Evolutionary conservation across 2,113 vertebrate species (phyloP), one percentile per base, ranked within the genome.

Genomic region (Pristiophorus japonicus): DNA sequence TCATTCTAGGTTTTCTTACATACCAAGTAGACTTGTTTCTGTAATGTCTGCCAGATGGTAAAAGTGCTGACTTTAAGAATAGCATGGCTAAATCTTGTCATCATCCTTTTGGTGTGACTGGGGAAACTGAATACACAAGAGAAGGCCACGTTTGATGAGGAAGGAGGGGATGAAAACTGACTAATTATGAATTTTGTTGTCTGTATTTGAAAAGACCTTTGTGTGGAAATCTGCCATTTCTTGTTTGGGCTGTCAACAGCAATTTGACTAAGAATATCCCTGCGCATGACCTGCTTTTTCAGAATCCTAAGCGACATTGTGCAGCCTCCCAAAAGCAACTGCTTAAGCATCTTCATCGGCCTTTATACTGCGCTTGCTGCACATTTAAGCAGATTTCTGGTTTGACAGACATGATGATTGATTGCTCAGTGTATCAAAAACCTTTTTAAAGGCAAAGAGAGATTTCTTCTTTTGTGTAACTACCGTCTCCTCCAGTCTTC

Each of bases 231-330:
- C 96, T 97, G 96, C 97, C 96, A 96, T 96, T 97, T 97, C 97
- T 98, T 97, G 97, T 97, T 97, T 96, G 96, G 97, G 97, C 98
- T 98, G 98, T 98, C 98, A 98, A 97, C 97, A 97, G 97, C 97
- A 97, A 98, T 98, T 97, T 97, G 97, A 97, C 96, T 96, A 97
- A 97, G 97, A 97, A 97, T 96, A 97, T 97, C 96, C 97, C 96
- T 96, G 66, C 94, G 96, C 96, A 96, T 98, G 98, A 97, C 97
- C 98, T 97, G 97, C 96, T 98, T 98, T 98, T 97, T 97, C 97
- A 97, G 97, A 97, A 96, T 96, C 96, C 97, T 97, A 97, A 97
- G 97, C 97, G 97, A 96, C 97, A 97, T 97, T 97, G 97, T 97
- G 96, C 96, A 96, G 96, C 96, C 59, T 92, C 96, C 96, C 96